A percentile compares a stretch with the other conserved stretches of the same genome.
phyloP scores from a whole-genome alignment of 2,888 invertebrate species.

The Muscina levida region DNA sequence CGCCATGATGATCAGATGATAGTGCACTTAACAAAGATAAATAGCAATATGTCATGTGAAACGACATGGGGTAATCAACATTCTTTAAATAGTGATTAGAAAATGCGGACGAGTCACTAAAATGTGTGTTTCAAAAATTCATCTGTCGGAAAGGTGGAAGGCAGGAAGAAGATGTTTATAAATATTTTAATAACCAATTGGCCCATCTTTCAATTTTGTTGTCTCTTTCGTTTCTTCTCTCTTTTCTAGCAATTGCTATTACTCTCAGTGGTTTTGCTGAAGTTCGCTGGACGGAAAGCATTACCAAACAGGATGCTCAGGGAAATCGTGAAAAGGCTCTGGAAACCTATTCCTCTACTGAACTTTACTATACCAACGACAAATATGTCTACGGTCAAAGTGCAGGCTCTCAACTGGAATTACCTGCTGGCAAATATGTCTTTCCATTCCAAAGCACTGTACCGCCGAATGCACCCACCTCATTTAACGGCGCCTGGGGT shows the following conservation, averaged over 20 bases:
- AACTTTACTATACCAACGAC: conserved; percentile 77
- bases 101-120: not conserved
- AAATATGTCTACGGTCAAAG: conserved; percentile 77
- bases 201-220: too few relatives aligned
- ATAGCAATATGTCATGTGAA: conserved; percentile 10
- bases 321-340: conserved; percentile 74
- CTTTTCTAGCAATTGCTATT: conserved; percentile 75
- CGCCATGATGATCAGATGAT: conserved; percentile 19
- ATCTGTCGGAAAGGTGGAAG: conserved; percentile 30
- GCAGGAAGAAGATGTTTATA: too few relatives aligned
- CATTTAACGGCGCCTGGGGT: conserved; percentile 88
- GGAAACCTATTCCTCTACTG: conserved; percentile 76
- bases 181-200: too few relatives aligned
- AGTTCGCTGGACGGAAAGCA: conserved; percentile 78
- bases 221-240: too few relatives aligned
- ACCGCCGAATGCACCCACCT: conserved; percentile 85
- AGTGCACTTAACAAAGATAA: conserved; percentile 4
- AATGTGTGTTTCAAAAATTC: conserved; percentile 5
- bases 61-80: not conserved
- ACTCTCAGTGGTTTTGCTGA: conserved; percentile 77
- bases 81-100: not conserved
- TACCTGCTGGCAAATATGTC: conserved; percentile 85
- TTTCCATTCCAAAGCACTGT: conserved; percentile 88
- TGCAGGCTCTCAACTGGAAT: conserved; percentile 84
- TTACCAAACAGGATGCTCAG: conserved; percentile 74